Evolutionary conservation across 2,888 invertebrate species (phyloP), one percentile per base, ranked within the genome.

Genomic region (Lissonota sp.): DNA sequence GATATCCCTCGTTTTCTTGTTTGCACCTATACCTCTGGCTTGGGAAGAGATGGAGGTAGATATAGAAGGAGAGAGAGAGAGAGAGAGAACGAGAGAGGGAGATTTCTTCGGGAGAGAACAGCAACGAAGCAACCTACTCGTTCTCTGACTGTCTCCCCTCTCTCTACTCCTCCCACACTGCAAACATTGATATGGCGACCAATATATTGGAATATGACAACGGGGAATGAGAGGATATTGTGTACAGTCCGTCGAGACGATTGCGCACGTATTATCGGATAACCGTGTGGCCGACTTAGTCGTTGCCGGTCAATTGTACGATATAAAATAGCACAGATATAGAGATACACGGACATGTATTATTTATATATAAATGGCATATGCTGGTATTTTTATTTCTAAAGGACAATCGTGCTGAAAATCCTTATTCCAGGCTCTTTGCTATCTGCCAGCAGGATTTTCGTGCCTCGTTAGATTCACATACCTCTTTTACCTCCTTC

Each of bases 1-100:
- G 85, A 82, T 87, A 89, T 89, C 88, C 7, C 88, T 88, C 87
- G 87, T 90, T 90, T 26, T 90, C 90, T 91, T 91, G 90, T 91
- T 91, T 90, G 88, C 89, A 89, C 88, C 89, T 91, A 88, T 86
- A 86, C 85, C 83, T 84, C 82, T 3, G 26, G 26, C 26, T 26
- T 26, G 26, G 26, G 26, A 3, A 26, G 1, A 26, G 26, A 26
- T 26, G 26, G 26, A 26, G 26, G 26, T 26, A 26, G 26, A 26
- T 26, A 26, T 1, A 26, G 3, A 3, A 3, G 3, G 26, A 3
- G 26, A 26, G 26, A 26, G n/a, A 26, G 26, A 26, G 3, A 3
- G 26, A 26, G 26, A 3, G 26, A 26, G 26, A 26, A 2, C 26
- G 26, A 26, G 26, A 26, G 26, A 26, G 84, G 51, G 53, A 53